Evolutionary conservation across 2,888 invertebrate species (phyloP).

Genomic region (Mimas tiliae): DNA sequence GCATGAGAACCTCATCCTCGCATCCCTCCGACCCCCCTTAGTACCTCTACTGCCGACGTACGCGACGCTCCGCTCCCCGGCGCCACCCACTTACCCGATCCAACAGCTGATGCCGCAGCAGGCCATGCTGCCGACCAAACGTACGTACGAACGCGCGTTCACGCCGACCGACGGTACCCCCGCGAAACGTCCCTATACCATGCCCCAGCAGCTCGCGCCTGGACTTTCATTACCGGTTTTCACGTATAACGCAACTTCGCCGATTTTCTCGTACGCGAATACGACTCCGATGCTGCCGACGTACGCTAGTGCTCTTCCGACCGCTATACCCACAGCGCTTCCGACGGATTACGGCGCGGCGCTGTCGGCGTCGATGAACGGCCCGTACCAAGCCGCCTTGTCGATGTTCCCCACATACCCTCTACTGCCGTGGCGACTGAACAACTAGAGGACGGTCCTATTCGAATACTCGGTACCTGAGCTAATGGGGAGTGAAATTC

Average conservation of each 20-base stretch:
- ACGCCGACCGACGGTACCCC: constrained; percentile 78
- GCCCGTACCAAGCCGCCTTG: constrained; percentile 58
- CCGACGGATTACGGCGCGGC: constrained; percentile 66
- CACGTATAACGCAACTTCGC: constrained; percentile 78
- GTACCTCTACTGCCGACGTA: constrained; percentile 57
- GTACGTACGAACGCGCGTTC: constrained; percentile 90
- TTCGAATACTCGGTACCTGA: constrained; percentile 30
- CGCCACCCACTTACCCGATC: constrained; percentile 46
- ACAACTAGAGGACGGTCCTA: background rate
- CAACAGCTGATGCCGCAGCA: constrained; percentile 54
- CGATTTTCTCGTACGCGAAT: constrained; percentile 77
- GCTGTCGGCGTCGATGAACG: constrained; percentile 52
- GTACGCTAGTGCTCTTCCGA: constrained; percentile 61
- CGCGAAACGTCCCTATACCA: constrained; percentile 77
- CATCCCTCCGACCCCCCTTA: constrained; percentile 71
- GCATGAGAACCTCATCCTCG: constrained; percentile 85
- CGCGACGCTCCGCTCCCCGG: constrained; percentile 59
- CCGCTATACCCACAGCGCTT: constrained; percentile 59
- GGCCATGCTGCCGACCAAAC: constrained; percentile 84
- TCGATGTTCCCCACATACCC: constrained; percentile 75
- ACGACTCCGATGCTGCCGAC: constrained; percentile 65
- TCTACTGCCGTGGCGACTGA: constrained; percentile 40
- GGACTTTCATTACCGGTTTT: constrained; percentile 75
- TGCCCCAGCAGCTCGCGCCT: constrained; percentile 68
- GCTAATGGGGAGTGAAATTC: background rate